A percentile compares a stretch with the other conserved stretches of the same genome.
phyloP scores from a whole-genome alignment of 1,140 invertebrate species.

The Diabrotica undecimpunctata region DNA sequence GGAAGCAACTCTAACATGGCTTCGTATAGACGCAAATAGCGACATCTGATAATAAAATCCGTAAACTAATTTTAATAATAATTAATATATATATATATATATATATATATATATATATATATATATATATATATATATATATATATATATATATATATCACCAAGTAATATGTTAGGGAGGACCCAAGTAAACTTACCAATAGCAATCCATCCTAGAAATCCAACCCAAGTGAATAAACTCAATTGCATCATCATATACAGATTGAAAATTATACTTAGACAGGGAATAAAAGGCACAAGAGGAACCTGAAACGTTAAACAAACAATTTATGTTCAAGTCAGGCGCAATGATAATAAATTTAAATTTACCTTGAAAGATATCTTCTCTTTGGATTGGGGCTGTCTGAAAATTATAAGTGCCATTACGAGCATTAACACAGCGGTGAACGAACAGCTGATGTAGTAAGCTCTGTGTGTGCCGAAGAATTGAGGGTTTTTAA shows the following conservation, averaged over 20 bases:
- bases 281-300: constrained; percentile 81
- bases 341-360: not conserved
- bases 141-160: too few species aligned
- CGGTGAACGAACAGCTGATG: not conserved
- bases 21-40: too few species aligned
- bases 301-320: constrained; percentile 63
- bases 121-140: too few species aligned
- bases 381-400: constrained; percentile 31
- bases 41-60: too few species aligned
- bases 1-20: too few species aligned
- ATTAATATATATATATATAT: too few species aligned
- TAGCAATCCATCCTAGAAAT: constrained; percentile 76
- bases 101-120: too few species aligned
- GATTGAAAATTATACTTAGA: constrained; percentile 79
- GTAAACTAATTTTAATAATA: too few species aligned
- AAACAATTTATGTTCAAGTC: not conserved
- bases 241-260: constrained; percentile 85
- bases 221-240: constrained; percentile 80
- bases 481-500: not conserved
- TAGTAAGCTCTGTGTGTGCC: not conserved
- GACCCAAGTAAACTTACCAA: constrained; percentile 50
- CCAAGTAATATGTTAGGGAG: too few species aligned
- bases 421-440: constrained; percentile 6
- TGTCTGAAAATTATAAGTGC: constrained; percentile 42
- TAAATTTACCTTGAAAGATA: constrained; percentile 15